Percentiles rank a stretch among this genome's conserved stretches.
Conservation (phyloP, 2,888 invertebrate genomes). For the Acrobasis repandana region DNA sequence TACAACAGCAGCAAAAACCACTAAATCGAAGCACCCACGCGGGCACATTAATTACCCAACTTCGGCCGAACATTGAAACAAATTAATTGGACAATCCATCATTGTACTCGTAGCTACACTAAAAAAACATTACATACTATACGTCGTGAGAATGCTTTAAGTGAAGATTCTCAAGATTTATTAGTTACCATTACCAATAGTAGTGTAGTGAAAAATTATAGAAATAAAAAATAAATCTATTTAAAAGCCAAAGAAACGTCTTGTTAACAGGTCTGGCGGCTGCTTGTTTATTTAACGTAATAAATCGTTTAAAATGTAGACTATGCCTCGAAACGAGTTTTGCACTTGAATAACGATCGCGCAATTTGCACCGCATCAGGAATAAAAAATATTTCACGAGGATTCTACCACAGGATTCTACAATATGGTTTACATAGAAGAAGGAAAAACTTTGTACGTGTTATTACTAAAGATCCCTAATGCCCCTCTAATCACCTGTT, state of each 20-base stretch:
- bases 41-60: not conserved
- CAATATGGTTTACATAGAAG: too few species aligned
- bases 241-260: not conserved
- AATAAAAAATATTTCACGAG: not conserved
- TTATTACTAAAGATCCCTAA: too few species aligned
- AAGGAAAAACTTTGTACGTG: too few species aligned
- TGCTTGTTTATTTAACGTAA: not conserved
- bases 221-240: conserved; percentile 11
- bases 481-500: too few species aligned
- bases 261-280: conserved; percentile 2
- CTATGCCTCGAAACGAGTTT: not conserved
- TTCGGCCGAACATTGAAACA: not conserved
- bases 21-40: not conserved
- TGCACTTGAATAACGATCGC: not conserved
- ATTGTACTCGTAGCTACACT: conserved; percentile 1
- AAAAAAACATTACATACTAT: not conserved
- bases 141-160: conserved; percentile 2
- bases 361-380: not conserved
- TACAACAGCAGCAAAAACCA: not conserved
- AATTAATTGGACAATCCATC: conserved; percentile 13
- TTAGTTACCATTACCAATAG: conserved; percentile 3
- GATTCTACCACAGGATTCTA: too few species aligned
- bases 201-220: conserved; percentile 4
- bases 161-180: conserved; percentile 7
- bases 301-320: conserved; percentile 8